phyloP scores from a whole-genome alignment of 2,888 invertebrate genomes.

The Asteroscopus sphinx region DNA sequence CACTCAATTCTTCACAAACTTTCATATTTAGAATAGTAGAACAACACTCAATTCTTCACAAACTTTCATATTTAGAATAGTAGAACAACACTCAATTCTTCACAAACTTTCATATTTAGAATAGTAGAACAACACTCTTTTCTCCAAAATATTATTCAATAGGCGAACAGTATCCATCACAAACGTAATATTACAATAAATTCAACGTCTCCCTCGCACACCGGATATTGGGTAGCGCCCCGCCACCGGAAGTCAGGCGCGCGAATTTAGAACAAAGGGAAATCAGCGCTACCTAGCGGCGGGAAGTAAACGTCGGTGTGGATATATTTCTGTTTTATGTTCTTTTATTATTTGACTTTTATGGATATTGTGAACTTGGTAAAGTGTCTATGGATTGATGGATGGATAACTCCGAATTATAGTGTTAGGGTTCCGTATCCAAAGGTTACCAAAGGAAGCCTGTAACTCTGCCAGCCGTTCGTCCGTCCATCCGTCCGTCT shows the following conservation, averaged over 20 bases:
- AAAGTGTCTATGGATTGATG: background rate
- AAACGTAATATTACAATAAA: slow-evolving; percentile 27
- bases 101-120: too few species aligned
- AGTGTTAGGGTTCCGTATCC: too few species aligned
- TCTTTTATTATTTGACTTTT: slow-evolving; percentile 21
- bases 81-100: too few species aligned
- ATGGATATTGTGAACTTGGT: background rate
- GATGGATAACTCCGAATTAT: too few species aligned
- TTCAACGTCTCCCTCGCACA: slow-evolving; percentile 43
- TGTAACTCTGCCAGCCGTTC: too few species aligned
- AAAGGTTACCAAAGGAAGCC: too few species aligned
- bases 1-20: too few species aligned
- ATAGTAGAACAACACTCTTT: background rate
- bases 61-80: too few species aligned
- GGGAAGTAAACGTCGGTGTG: slow-evolving; percentile 26
- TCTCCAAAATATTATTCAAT: slow-evolving; percentile 24
- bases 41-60: too few species aligned
- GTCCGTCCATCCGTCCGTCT: too few species aligned
- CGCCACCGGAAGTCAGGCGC: slow-evolving; percentile 50
- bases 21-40: too few species aligned
- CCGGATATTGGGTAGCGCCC: slow-evolving; percentile 62
- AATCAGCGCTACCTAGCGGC: slow-evolving; percentile 48
- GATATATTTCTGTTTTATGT: background rate
- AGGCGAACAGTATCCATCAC: slow-evolving; percentile 15
- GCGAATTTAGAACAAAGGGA: slow-evolving; percentile 64